phyloP scores from a whole-genome alignment of 2,113 vertebrate species.

The Hemicordylus capensis region DNA sequence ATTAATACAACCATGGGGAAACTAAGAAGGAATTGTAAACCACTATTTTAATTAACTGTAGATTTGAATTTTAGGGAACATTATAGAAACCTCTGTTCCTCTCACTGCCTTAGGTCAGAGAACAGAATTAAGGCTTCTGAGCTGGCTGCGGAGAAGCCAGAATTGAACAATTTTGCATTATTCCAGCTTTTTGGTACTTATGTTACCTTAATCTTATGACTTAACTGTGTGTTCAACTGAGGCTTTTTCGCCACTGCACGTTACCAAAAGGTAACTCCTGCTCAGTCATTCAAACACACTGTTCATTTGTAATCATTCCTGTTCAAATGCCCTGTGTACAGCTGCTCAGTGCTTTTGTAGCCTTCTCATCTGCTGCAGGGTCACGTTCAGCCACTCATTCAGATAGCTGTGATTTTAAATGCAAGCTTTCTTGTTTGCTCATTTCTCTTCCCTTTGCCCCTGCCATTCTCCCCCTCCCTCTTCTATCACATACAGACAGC shows the following conservation, averaged over 20 bases:
- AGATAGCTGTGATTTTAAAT: slow-evolving; percentile 52
- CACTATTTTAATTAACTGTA: neutral
- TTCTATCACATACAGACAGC: slow-evolving; percentile 66
- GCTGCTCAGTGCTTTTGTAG: slow-evolving; percentile 39
- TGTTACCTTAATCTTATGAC: neutral
- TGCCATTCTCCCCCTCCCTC: slow-evolving; percentile 30
- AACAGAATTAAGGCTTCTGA: neutral
- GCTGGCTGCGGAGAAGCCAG: neutral
- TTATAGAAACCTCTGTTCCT: neutral
- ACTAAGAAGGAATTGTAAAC: neutral
- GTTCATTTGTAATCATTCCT: slow-evolving; percentile 50
- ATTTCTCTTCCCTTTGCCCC: slow-evolving; percentile 46
- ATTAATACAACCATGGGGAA: neutral
- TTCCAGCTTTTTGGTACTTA: neutral
- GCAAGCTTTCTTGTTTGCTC: slow-evolving; percentile 46
- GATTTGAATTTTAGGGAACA: neutral
- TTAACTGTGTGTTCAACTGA: neutral
- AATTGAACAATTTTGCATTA: neutral
- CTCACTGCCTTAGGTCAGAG: neutral
- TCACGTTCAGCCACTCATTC: slow-evolving; percentile 37
- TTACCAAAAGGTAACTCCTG: slow-evolving; percentile 38
- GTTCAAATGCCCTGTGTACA: slow-evolving; percentile 52
- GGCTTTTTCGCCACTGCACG: neutral
- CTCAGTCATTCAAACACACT: slow-evolving; percentile 41
- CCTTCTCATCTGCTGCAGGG: slow-evolving; percentile 42